Evolutionary conservation across 2,797 vertebrate genomes (phyloP).

Genomic region (Erpetoichthys calabaricus): DNA sequence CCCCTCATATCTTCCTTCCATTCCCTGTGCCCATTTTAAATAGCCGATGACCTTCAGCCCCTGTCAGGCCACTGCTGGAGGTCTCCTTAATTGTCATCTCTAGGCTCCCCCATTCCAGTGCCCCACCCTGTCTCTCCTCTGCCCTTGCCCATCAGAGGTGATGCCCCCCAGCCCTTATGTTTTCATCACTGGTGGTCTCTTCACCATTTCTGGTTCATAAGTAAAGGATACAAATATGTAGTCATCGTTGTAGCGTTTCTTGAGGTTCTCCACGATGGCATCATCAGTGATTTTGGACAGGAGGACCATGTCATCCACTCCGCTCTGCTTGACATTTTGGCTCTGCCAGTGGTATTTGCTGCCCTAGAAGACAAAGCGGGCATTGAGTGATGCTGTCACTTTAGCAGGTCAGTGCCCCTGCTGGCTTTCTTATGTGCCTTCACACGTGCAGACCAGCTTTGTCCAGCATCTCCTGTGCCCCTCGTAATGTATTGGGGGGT

Average conservation of each 20-base stretch:
- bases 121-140: no score
- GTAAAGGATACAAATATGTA: constrained; percentile 89
- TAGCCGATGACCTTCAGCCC: no score
- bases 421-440: neutral
- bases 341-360: constrained; percentile 98
- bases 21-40: no score
- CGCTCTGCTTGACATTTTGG: constrained; percentile 94
- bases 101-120: no score
- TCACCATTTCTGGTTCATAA: no score
- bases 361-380: constrained; percentile 37
- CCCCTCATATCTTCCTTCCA: no score
- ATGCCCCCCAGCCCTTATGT: no score
- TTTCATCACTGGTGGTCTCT: no score
- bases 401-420: neutral
- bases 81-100: no score
- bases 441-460: constrained; percentile 35
- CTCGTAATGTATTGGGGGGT: constrained; percentile 32
- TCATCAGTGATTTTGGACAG: constrained; percentile 88
- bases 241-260: constrained; percentile 89
- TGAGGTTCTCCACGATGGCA: constrained; percentile 86
- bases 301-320: constrained; percentile 95
- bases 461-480: constrained; percentile 16
- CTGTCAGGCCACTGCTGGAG: no score
- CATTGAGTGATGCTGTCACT: constrained; percentile 12
- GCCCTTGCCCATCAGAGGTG: no score